A percentile compares a stretch with the other conserved stretches of the same genome.
phyloP scores from a whole-genome alignment of 2,888 invertebrate species.

The Eristalis arbustorum region DNA sequence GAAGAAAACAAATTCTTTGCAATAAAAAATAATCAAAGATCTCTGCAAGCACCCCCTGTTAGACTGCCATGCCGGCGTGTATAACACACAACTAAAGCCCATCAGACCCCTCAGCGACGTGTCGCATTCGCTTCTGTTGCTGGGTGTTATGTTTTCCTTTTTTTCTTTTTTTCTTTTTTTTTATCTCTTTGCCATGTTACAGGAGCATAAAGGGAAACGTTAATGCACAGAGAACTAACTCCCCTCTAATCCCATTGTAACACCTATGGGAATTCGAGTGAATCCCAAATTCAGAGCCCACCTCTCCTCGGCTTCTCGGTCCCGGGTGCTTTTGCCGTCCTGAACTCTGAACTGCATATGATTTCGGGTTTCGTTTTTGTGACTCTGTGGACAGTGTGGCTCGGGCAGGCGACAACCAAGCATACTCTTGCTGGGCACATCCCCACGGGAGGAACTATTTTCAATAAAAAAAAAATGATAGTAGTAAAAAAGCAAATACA shows the following conservation, averaged over 20 bases:
- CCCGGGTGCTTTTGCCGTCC: slow-evolving; percentile 8
- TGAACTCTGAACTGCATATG: slow-evolving; percentile 64
- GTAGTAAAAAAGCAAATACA: slow-evolving; percentile 39
- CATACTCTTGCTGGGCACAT: slow-evolving; percentile 36
- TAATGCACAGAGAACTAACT: slow-evolving; percentile 63
- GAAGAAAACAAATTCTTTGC: slow-evolving; percentile 63
- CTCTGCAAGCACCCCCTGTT: slow-evolving; percentile 50
- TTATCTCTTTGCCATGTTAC: slow-evolving; percentile 43
- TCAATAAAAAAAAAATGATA: slow-evolving; percentile 48
- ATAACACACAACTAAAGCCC: slow-evolving; percentile 38
- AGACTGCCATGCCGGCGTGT: slow-evolving; percentile 16
- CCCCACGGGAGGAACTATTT: slow-evolving; percentile 59
- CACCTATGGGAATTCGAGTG: slow-evolving; percentile 65
- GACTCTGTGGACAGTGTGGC: background rate
- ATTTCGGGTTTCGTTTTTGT: slow-evolving; percentile 43
- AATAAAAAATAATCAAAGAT: slow-evolving; percentile 70
- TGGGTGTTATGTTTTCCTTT: slow-evolving; percentile 14
- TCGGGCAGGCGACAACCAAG: slow-evolving; percentile 11
- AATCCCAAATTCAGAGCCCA: slow-evolving; percentile 53
- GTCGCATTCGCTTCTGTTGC: slow-evolving; percentile 58
- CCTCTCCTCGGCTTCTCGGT: slow-evolving; percentile 13
- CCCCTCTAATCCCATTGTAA: slow-evolving; percentile 63
- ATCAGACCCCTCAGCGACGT: slow-evolving; percentile 33
- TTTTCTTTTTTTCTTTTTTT: background rate
- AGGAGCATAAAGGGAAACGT: slow-evolving; percentile 55